Conservation (phyloP, 2,797 vertebrate genomes). For the Smutsia gigantea region DNA sequence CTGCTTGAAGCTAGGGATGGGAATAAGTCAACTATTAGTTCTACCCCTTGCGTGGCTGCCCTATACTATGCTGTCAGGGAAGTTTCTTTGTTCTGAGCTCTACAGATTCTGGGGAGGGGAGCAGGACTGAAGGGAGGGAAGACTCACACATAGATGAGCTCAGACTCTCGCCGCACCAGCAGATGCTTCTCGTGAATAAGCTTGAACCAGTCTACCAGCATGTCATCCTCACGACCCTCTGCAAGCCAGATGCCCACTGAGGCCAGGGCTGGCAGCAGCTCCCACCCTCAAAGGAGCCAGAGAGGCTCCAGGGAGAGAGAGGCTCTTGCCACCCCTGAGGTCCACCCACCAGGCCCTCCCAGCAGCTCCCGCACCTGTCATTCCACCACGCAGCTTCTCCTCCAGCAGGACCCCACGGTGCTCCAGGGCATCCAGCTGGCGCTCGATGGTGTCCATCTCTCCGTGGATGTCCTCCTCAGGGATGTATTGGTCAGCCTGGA, state of each 20-base stretch:
- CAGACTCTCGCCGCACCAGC: conserved; percentile 91
- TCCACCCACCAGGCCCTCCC: not conserved
- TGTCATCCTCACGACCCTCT: conserved; percentile 93
- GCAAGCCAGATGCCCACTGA: conserved; percentile 71
- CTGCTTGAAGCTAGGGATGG: conserved; percentile 91
- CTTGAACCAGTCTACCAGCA: conserved; percentile 94
- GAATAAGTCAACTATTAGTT: rapidly evolving
- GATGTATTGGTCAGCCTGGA: conserved; percentile 91
- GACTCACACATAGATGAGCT: conserved; percentile 94
- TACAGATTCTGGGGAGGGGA: rapidly evolving
- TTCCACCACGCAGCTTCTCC: conserved; percentile 88
- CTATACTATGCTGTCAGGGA: rapidly evolving
- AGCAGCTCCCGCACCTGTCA: conserved; percentile 84
- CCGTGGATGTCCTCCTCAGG: conserved; percentile 90
- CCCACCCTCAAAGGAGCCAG: not conserved
- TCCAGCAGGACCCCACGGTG: conserved; percentile 92
- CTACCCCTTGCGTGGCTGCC: rapidly evolving
- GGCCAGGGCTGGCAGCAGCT: not conserved
- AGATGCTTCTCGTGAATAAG: conserved; percentile 93
- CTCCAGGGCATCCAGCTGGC: conserved; percentile 91
- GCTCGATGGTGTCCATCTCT: conserved; percentile 90
- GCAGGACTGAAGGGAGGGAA: rapidly evolving
- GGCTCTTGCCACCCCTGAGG: not conserved
- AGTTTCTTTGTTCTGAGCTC: not conserved
- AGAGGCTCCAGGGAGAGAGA: not conserved